Conservation (phyloP, 2,113 vertebrate species). For the Callithrix jacchus region DNA sequence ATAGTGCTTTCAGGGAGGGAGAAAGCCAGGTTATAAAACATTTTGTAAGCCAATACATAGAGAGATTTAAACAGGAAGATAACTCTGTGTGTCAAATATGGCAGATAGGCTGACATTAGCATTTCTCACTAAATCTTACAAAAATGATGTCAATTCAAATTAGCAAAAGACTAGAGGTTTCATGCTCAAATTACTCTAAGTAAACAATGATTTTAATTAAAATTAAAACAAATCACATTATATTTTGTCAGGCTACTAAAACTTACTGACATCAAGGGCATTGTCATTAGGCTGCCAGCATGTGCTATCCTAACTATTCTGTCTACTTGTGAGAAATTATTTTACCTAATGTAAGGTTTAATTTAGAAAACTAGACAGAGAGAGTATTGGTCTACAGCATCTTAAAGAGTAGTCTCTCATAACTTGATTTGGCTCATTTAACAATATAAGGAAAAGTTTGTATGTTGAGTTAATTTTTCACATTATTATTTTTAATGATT, state of each 20-base stretch:
- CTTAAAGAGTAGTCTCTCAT: not conserved
- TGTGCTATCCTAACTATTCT: not conserved
- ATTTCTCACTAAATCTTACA: slow-evolving; percentile 10
- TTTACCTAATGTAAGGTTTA: not conserved
- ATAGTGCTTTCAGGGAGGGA: not conserved
- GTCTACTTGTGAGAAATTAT: not conserved
- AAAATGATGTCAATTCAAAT: slow-evolving; percentile 21
- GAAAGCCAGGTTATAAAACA: not conserved
- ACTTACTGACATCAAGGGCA: not conserved
- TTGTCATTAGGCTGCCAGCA: not conserved
- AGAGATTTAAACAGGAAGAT: not conserved
- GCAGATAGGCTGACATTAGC: not conserved
- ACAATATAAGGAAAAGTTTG: not conserved
- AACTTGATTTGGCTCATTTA: not conserved
- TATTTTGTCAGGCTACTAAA: slow-evolving; percentile 8
- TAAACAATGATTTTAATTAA: slow-evolving; percentile 45
- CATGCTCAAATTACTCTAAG: slow-evolving; percentile 19
- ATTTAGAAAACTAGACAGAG: not conserved
- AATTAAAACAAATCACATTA: not conserved
- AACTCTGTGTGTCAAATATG: not conserved
- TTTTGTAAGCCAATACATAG: not conserved
- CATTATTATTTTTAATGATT: not conserved
- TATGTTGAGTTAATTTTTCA: not conserved
- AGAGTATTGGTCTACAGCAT: not conserved
- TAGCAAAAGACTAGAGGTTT: not conserved